These are phyloP conservation scores for Mirza zaza DNA, from an alignment of 2,113 vertebrate species.

Conservation along the genomic window DNA sequence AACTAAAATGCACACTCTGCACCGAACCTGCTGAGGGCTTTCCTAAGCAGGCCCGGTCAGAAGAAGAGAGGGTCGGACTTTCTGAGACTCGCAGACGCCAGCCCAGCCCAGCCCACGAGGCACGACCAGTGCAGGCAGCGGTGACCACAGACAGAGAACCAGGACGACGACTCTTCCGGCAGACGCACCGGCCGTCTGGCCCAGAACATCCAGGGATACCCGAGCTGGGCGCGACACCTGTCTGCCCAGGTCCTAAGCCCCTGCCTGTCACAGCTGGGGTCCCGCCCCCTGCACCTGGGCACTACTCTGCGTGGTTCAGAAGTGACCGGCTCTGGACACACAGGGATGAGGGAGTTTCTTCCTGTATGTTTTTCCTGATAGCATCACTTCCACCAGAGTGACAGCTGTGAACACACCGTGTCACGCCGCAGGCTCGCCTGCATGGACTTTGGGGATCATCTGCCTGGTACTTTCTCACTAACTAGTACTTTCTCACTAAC, in stretches of 20 bases:
- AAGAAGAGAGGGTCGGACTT: too few species aligned
- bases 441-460: accelerated
- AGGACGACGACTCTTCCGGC: not conserved
- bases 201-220: not conserved
- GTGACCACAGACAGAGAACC: not conserved
- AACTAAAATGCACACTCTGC: not conserved
- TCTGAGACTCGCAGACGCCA: not conserved
- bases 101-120: not conserved
- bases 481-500: not conserved
- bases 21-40: not conserved
- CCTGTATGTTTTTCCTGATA: not conserved
- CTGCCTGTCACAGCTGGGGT: not conserved
- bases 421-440: accelerated
- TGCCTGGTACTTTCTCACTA: not conserved
- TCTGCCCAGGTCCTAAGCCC: not conserved
- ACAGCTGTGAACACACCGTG: accelerated
- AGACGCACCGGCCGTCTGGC: accelerated
- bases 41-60: not conserved
- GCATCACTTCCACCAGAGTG: accelerated
- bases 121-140: accelerated
- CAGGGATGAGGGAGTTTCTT: accelerated
- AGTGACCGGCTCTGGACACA: not conserved
- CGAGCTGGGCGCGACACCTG: accelerated
- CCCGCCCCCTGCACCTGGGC: not conserved
- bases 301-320: accelerated